Conservation (phyloP, 2,888 invertebrate genomes). For the Xestia c-nigrum region DNA sequence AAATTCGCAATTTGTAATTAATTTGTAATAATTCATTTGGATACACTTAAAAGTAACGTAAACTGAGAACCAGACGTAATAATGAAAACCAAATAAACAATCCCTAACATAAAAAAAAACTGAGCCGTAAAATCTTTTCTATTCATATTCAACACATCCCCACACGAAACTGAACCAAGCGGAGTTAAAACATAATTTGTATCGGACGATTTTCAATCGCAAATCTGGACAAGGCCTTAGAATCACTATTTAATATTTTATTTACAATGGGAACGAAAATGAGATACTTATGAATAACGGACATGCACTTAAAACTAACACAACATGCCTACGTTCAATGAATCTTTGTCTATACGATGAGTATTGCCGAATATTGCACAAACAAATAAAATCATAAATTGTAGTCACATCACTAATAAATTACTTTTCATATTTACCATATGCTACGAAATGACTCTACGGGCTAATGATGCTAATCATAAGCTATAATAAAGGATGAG, state of each 20-base stretch:
- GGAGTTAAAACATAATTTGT: slow-evolving; percentile 34
- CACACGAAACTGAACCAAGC: slow-evolving; percentile 38
- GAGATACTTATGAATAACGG: slow-evolving; percentile 72
- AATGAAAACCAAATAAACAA: slow-evolving; percentile 51
- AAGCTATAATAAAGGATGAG: neutral
- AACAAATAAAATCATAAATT: slow-evolving; percentile 71
- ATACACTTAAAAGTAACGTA: slow-evolving; percentile 35
- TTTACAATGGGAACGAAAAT: slow-evolving; percentile 71
- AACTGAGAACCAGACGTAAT: slow-evolving; percentile 37
- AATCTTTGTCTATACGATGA: slow-evolving; percentile 84
- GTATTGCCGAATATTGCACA: slow-evolving; percentile 90
- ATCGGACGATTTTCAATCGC: slow-evolving; percentile 60
- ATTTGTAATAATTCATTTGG: slow-evolving; percentile 23
- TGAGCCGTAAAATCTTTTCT: slow-evolving; percentile 48
- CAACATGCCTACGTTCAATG: slow-evolving; percentile 75
- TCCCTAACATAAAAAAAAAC: slow-evolving; percentile 56
- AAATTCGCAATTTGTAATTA: slow-evolving; percentile 11
- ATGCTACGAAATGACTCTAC: slow-evolving; percentile 33
- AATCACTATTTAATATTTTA: slow-evolving; percentile 59
- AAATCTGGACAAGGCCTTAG: slow-evolving; percentile 64
- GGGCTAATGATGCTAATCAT: too few relatives aligned
- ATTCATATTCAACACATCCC: slow-evolving; percentile 52
- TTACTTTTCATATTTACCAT: slow-evolving; percentile 54
- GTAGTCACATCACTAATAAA: slow-evolving; percentile 61
- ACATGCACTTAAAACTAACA: slow-evolving; percentile 82